Evolutionary conservation across 2,888 invertebrate species (phyloP), one percentile per base, ranked within the genome.

Genomic region (Orthosia cruda): DNA sequence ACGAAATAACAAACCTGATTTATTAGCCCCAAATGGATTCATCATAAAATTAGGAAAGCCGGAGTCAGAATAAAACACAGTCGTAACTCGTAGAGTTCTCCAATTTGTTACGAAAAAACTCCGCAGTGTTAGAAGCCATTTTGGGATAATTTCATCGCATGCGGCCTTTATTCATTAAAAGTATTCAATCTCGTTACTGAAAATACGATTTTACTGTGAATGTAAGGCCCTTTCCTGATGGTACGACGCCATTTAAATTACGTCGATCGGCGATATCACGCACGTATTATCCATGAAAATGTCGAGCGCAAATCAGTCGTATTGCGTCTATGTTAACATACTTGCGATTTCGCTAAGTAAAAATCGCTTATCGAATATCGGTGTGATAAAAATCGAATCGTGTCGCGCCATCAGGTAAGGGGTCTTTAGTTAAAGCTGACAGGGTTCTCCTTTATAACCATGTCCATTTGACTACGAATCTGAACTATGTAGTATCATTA

Each of bases 21-120:
- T 89, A 89, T 89, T 86, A 86, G 85, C 73, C 87, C 88, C 90
- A 84, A 88, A 88, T 86, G 88, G 86, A 82, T 86, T 84, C 79
- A 86, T 87, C 77, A 86, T 75, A 76, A 79, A 89, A 90, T 91
- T 83, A 90, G 82, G 81, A 83, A 77, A 62, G 54, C 52, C 59
- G 75, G 78, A 86, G 74, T 77, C 74, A 71, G 85, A 88, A 87
- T 80, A 86, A 87, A 88, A 88, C 55, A 85, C 86, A 90, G 87
- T 88, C 80, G 81, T 68, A 74, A 81, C 75, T 81, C 81, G 72
- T 72, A 68, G 81, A 83, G 85, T 87, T 89, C 87, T 86, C 80
- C 88, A 87, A 89, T 89, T 88, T 85, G 81, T 80, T 79, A 23
- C 50, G 66, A 78, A 85, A 87, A 83, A 84, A 74, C 54, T 77